A percentile compares a stretch with the other conserved stretches of the same genome.
These are phyloP conservation scores for Corapipo altera DNA, from an alignment of 2,113 vertebrate species.

Conservation along the genomic window DNA sequence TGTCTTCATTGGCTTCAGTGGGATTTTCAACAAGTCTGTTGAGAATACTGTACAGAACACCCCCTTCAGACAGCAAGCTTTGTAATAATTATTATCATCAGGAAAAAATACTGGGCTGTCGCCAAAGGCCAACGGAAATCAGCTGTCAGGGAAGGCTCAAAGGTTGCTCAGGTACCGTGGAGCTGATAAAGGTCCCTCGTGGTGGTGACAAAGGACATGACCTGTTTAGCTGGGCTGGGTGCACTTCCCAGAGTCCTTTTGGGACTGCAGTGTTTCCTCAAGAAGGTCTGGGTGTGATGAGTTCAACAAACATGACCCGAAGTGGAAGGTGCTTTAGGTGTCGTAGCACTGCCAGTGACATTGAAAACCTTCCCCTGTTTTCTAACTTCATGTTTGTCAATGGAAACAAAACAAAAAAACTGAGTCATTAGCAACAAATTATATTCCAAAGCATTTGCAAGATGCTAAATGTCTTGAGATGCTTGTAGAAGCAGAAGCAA, in stretches of 20 bases:
- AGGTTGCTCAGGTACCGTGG: background rate
- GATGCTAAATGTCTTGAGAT: conserved; percentile 17
- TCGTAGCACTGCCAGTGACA: background rate
- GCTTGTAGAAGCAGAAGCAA: conserved; percentile 28
- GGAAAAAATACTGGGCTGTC: background rate
- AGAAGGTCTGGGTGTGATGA: background rate
- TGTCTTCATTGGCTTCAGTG: background rate
- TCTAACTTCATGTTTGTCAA: background rate
- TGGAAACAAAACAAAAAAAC: background rate
- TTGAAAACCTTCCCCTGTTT: background rate
- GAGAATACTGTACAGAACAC: background rate
- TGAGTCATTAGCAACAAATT: background rate
- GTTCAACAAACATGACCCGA: background rate
- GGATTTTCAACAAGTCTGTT: background rate
- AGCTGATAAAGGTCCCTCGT: background rate
- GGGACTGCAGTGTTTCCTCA: background rate
- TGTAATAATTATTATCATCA: background rate
- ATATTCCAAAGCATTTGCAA: conserved; percentile 12
- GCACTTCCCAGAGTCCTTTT: background rate
- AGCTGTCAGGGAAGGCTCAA: background rate
- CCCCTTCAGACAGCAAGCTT: background rate
- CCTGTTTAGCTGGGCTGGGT: background rate
- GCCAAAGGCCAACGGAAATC: background rate
- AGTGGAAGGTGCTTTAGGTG: background rate
- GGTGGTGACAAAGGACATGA: background rate